Conservation (phyloP, 2,113 vertebrate genomes). For the Cervus canadensis region DNA sequence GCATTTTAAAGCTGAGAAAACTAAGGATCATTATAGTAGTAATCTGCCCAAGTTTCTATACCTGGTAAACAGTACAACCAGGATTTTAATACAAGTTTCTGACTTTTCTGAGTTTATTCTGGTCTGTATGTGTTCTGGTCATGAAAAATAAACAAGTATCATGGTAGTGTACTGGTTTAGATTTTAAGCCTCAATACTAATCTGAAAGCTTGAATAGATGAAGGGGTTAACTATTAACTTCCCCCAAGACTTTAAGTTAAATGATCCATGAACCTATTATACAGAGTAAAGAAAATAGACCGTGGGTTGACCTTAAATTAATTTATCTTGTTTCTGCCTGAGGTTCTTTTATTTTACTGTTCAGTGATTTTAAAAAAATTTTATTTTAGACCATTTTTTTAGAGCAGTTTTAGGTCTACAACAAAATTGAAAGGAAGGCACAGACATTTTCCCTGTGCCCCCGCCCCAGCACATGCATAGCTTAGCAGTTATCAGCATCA, state of each 20-base stretch:
- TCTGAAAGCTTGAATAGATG: background rate
- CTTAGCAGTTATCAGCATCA: background rate
- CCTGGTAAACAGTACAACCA: background rate
- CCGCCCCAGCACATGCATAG: background rate
- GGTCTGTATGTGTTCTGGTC: background rate
- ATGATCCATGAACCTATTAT: background rate
- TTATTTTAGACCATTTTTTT: background rate
- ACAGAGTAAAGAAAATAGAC: background rate
- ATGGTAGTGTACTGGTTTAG: background rate
- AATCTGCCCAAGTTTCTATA: background rate
- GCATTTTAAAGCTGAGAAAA: background rate
- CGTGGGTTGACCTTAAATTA: background rate
- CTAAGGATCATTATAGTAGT: background rate
- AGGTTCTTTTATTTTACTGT: background rate
- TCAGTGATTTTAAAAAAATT: background rate
- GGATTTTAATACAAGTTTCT: background rate
- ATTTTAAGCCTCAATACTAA: background rate
- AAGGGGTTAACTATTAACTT: background rate
- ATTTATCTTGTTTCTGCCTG: background rate
- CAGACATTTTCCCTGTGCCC: background rate
- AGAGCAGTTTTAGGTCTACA: background rate
- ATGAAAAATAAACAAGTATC: background rate
- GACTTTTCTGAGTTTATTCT: background rate
- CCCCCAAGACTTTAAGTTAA: background rate
- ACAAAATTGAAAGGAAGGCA: background rate